Conservation (phyloP, 2,113 vertebrate species). For the Chiloscyllium plagiosum region DNA sequence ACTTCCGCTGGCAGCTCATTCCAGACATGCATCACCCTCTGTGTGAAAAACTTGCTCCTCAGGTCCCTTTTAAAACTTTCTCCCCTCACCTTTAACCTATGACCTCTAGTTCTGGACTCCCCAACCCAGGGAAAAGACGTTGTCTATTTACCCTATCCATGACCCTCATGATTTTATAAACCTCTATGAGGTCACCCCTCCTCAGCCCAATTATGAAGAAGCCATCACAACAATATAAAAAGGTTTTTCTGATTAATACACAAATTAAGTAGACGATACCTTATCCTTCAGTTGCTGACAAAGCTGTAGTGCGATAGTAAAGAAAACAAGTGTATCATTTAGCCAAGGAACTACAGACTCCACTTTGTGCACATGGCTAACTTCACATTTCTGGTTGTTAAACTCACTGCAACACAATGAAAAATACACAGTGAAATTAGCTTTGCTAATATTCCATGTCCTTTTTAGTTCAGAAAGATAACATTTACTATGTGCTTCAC, state of each 20-base stretch:
- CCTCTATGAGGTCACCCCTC: too few species aligned
- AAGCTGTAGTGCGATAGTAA: slow-evolving; percentile 95
- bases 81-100: too few species aligned
- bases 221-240: too few species aligned
- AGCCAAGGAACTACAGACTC: slow-evolving; percentile 93
- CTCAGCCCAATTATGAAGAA: too few species aligned
- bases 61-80: too few species aligned
- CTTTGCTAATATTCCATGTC: background rate
- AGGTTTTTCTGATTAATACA: background rate
- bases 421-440: background rate
- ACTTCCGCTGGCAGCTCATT: too few species aligned
- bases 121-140: too few species aligned
- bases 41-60: too few species aligned
- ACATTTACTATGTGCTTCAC: background rate
- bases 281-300: slow-evolving; percentile 98
- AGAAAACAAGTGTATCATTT: slow-evolving; percentile 90
- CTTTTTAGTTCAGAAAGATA: background rate
- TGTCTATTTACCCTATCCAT: too few species aligned
- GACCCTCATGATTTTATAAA: too few species aligned
- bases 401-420: slow-evolving; percentile 64
- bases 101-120: too few species aligned
- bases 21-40: too few species aligned
- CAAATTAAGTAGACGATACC: slow-evolving; percentile 54
- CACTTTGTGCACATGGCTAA: slow-evolving; percentile 95
- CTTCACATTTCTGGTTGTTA: slow-evolving; percentile 80